Percentiles rank a stretch among this genome's conserved stretches.
Evolutionary conservation across 2,113 vertebrate species (phyloP).

Genomic region (Perccottus glenii): DNA sequence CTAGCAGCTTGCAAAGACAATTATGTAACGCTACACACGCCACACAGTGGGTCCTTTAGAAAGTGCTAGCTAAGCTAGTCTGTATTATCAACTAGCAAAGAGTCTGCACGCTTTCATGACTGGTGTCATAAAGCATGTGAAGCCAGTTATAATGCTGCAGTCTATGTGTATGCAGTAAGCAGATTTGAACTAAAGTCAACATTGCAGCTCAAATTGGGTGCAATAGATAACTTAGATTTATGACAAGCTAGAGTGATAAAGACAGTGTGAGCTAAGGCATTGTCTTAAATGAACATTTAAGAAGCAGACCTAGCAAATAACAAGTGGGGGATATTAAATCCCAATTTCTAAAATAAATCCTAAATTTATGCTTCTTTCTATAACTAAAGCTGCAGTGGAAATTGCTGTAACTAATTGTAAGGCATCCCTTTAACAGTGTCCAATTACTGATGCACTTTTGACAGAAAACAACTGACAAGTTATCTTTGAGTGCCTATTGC

Average conservation of each 20-base stretch:
- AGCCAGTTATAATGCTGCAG: too few relatives aligned
- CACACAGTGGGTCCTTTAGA: slow-evolving; percentile 30
- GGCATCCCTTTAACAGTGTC: slow-evolving; percentile 48
- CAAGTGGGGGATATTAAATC: not conserved
- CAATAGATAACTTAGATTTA: not conserved
- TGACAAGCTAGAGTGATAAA: too few relatives aligned
- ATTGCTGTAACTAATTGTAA: not conserved
- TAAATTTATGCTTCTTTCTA: too few relatives aligned
- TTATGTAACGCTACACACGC: slow-evolving; percentile 61
- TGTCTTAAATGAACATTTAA: too few relatives aligned
- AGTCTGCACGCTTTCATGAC: too few relatives aligned
- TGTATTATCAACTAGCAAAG: not conserved
- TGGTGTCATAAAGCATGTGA: too few relatives aligned
- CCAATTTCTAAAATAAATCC: too few relatives aligned
- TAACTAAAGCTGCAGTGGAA: not conserved
- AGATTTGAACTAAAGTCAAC: too few relatives aligned
- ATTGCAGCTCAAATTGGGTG: not conserved
- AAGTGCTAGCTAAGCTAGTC: slow-evolving; percentile 21
- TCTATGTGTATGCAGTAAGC: too few relatives aligned
- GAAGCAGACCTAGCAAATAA: too few relatives aligned
- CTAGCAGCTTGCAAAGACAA: slow-evolving; percentile 29
- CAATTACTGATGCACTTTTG: slow-evolving; percentile 64
- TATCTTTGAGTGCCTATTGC: slow-evolving; percentile 61
- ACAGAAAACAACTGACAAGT: slow-evolving; percentile 53
- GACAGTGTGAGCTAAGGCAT: too few relatives aligned